phyloP scores from a whole-genome alignment of 2,797 vertebrate genomes.

The Phoxinus dragarum region DNA sequence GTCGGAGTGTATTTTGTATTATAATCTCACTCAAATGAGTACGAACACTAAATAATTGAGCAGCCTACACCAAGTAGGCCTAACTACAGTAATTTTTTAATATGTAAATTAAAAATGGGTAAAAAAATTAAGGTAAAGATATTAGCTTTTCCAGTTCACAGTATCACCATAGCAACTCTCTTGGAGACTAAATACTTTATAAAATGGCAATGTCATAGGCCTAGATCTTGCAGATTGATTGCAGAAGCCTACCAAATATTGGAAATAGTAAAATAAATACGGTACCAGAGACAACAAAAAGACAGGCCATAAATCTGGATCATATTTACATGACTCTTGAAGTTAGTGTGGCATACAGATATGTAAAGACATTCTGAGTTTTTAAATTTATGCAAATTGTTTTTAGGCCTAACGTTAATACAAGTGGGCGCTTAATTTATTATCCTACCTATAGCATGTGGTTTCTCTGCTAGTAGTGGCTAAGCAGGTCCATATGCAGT shows the following conservation, averaged over 20 bases:
- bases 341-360: not conserved
- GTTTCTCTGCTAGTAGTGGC: not conserved
- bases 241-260: not conserved
- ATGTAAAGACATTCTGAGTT: not conserved
- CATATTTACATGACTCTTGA: conserved; percentile 9
- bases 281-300: not conserved
- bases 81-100: not conserved
- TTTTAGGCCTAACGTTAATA: not conserved
- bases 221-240: conserved; percentile 10
- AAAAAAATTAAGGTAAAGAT: not conserved
- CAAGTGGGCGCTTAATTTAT: not conserved
- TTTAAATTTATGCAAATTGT: not conserved
- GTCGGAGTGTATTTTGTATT: not conserved
- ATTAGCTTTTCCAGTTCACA: conserved; percentile 23
- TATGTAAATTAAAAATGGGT: conserved; percentile 3
- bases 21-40: conserved; percentile 10
- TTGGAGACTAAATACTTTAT: conserved; percentile 33
- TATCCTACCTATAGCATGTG: not conserved
- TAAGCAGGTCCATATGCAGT: conserved; percentile 23
- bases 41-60: not conserved
- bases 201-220: conserved; percentile 32
- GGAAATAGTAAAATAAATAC: conserved; percentile 11
- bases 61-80: not conserved
- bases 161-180: conserved; percentile 35
- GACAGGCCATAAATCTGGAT: not conserved